Percentiles rank a stretch among this genome's conserved stretches.
These are phyloP conservation scores for Byasa hedistus DNA, from an alignment of 2,888 invertebrate species.

Conservation along the genomic window DNA sequence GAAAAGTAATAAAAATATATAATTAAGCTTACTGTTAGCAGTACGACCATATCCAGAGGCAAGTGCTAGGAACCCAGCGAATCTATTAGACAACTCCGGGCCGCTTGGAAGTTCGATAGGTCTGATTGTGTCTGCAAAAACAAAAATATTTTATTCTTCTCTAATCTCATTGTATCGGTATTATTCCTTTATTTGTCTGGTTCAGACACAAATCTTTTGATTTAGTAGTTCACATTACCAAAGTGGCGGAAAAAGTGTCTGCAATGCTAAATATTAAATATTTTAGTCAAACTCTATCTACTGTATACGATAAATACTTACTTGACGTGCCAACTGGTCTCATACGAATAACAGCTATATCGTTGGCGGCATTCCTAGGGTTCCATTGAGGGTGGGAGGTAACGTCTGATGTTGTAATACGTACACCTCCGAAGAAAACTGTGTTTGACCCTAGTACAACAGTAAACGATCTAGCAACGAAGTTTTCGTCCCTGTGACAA, in stretches of 20 bases:
- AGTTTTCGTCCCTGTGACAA: constrained; percentile 45
- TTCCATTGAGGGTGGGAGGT: constrained; percentile 48
- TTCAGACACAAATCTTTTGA: background rate
- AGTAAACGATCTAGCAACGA: constrained; percentile 44
- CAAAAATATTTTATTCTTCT: background rate
- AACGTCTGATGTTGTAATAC: constrained; percentile 28
- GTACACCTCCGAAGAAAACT: constrained; percentile 50
- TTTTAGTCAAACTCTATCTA: background rate
- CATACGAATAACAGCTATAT: constrained; percentile 47
- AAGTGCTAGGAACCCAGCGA: constrained; percentile 39
- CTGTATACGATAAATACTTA: constrained; percentile 40
- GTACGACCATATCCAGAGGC: constrained; percentile 58
- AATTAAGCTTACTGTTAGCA: constrained; percentile 43
- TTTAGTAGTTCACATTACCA: too few relatives aligned
- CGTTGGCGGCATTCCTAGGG: constrained; percentile 42
- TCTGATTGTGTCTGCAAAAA: constrained; percentile 45
- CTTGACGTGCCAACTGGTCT: constrained; percentile 36
- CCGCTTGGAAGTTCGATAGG: constrained; percentile 48
- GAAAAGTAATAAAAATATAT: background rate
- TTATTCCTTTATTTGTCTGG: background rate
- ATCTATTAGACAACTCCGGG: constrained; percentile 38
- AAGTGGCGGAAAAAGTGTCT: background rate
- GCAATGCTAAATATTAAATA: background rate
- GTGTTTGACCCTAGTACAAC: constrained; percentile 52
- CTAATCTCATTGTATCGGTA: background rate